Evolutionary conservation across 2,888 invertebrate genomes (phyloP), one percentile per base, ranked within the genome.

Genomic region (Apomyelois bistriatella): DNA sequence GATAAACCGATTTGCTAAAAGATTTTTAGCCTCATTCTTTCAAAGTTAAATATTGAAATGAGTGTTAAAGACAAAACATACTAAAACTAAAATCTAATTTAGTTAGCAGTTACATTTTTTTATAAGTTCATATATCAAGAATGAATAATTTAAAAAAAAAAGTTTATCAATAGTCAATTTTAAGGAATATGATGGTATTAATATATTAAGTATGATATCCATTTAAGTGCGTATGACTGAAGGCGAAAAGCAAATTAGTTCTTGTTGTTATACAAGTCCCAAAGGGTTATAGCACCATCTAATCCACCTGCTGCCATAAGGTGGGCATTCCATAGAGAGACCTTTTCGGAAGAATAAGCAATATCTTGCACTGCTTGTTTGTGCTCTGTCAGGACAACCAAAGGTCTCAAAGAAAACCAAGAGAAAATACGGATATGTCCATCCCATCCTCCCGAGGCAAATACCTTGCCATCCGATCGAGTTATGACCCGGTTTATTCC

Each of bases 271-370:
- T 95, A 96, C 66, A 96, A 90, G 86, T 95, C 93, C 96, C 96
- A 96, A 53, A 96, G 90, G 4, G 95, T 94, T 62, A 96, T 94
- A 69, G 92, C 92, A 60, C 94, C 94, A 79, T 96, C 96, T 57
- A 94, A 92, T 17, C 95, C 94, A 42, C 93, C 93, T 0, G 94
- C 94, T 10, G 95, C 96, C 94, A 96, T 94, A n/a, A 96, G 92
- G 54, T 93, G 92, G n/a, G 94, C 92, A 50, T 93, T 92, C 93
- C 95, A 95, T 63, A 92, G 88, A 53, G 92, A 89, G 6, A 95
- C 93, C 59, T 91, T 91, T 43, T 91, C 90, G 0, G 87, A 82
- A 2, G 95, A 95, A 81, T 94, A 96, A 41, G 92, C 92, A 53
- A 96, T 91, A 76, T 95, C 95, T 71, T 94, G 93, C 48, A 96